Evolutionary conservation across 2,797 vertebrate genomes (phyloP).

Genomic region (Acipenser transmontanus): DNA sequence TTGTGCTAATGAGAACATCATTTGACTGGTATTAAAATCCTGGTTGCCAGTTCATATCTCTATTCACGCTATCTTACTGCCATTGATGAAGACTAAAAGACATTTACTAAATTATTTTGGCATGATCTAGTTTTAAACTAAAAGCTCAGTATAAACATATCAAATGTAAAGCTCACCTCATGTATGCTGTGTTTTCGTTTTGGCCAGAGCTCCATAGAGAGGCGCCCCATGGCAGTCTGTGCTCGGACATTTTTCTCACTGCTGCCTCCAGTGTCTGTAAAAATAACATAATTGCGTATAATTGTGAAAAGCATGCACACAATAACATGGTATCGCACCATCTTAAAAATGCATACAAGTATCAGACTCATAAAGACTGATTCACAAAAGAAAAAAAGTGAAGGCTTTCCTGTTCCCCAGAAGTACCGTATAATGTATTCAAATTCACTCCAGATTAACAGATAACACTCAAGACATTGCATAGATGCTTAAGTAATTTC

Average conservation of each 20-base stretch:
- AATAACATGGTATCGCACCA: not conserved
- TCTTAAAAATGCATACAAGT: not conserved
- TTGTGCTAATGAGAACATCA: too few species aligned
- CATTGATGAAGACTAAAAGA: not conserved
- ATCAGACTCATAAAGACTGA: not conserved
- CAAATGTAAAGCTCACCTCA: not conserved
- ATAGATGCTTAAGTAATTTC: too few species aligned
- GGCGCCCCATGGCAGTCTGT: slow-evolving; percentile 9
- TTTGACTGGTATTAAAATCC: not conserved
- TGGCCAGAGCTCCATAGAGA: not conserved
- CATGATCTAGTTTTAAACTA: too few species aligned
- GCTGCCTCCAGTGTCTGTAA: not conserved
- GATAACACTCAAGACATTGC: too few species aligned
- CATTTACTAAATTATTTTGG: not conserved
- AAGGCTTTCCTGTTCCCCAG: too few species aligned
- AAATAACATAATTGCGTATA: not conserved
- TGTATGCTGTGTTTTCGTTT: not conserved
- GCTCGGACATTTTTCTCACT: not conserved
- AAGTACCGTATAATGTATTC: too few species aligned
- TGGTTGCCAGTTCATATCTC: not conserved
- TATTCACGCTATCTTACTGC: not conserved
- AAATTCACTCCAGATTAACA: too few species aligned
- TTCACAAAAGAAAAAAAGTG: too few species aligned
- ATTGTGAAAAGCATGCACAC: not conserved
- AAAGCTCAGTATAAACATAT: too few species aligned